These are phyloP conservation scores for Lepus americanus DNA, from an alignment of 2,113 vertebrate species.

Conservation along the genomic window DNA sequence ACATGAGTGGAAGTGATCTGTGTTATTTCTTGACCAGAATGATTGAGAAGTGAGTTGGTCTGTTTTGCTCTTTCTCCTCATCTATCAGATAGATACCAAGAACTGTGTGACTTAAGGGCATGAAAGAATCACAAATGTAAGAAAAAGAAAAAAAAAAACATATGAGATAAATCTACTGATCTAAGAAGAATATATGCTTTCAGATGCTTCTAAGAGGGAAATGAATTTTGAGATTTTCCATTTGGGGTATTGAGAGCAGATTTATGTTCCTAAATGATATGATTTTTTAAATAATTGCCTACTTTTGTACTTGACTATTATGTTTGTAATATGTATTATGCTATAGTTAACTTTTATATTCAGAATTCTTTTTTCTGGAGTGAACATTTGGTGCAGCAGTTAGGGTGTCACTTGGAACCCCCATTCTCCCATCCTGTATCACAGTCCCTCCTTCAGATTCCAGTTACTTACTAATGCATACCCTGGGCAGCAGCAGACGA, in stretches of 20 bases:
- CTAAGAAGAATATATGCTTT: accelerated
- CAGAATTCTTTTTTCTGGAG: too few relatives aligned
- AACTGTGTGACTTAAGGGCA: not conserved
- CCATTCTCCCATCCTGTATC: too few relatives aligned
- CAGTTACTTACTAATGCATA: too few relatives aligned
- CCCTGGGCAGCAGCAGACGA: too few relatives aligned
- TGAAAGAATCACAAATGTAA: accelerated
- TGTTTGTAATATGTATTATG: not conserved
- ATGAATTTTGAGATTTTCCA: not conserved
- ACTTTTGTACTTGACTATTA: not conserved
- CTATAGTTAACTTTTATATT: not conserved
- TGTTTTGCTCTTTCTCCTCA: too few relatives aligned
- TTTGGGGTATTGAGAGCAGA: not conserved
- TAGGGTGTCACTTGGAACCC: too few relatives aligned
- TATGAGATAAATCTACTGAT: not conserved
- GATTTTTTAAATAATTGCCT: not conserved
- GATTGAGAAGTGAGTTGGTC: accelerated
- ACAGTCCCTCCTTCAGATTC: too few relatives aligned
- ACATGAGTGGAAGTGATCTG: not conserved
- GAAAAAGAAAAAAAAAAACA: too few relatives aligned
- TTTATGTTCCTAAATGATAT: not conserved
- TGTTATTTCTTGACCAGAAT: not conserved
- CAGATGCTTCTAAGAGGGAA: not conserved
- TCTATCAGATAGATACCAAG: not conserved
- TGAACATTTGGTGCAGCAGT: too few relatives aligned